A percentile compares a stretch with the other conserved stretches of the same genome.
phyloP scores from a whole-genome alignment of 2,113 vertebrate genomes.

The Ramphastos sulfuratus region DNA sequence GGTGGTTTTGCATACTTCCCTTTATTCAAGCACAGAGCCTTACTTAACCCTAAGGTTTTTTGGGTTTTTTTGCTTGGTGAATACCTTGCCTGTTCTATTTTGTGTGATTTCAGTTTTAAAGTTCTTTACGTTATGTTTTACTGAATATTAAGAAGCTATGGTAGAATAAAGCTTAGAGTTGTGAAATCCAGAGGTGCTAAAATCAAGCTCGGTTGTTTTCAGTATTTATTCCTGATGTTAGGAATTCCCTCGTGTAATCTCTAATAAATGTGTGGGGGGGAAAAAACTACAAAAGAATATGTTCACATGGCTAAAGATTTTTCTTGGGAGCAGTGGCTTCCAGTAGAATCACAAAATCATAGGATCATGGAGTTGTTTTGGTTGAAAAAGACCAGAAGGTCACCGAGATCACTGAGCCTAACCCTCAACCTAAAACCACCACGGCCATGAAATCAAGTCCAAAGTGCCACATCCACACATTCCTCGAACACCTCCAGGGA shows the following conservation, averaged over 20 bases:
- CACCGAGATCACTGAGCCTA: too few relatives aligned
- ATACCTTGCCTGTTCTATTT: background rate
- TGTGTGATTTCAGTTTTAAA: background rate
- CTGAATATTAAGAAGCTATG: background rate
- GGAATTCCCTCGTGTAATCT: background rate
- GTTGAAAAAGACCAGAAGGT: too few relatives aligned
- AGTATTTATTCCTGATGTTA: background rate
- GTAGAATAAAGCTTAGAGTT: background rate
- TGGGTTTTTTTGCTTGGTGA: background rate
- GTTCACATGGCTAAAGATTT: too few relatives aligned
- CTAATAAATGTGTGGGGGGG: background rate
- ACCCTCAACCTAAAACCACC: too few relatives aligned
- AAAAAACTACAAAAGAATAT: too few relatives aligned
- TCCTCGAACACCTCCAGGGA: too few relatives aligned
- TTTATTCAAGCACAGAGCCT: background rate
- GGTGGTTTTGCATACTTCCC: background rate
- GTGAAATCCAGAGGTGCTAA: background rate
- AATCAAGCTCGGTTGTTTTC: background rate
- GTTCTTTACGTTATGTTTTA: background rate
- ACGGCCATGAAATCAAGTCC: too few relatives aligned
- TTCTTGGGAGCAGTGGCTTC: too few relatives aligned
- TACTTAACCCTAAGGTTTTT: background rate
- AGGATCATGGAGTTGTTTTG: too few relatives aligned
- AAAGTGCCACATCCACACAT: too few relatives aligned
- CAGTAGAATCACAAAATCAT: too few relatives aligned